Evolutionary conservation across 2,113 vertebrate species (phyloP).

Genomic region (Crotalus helleri): DNA sequence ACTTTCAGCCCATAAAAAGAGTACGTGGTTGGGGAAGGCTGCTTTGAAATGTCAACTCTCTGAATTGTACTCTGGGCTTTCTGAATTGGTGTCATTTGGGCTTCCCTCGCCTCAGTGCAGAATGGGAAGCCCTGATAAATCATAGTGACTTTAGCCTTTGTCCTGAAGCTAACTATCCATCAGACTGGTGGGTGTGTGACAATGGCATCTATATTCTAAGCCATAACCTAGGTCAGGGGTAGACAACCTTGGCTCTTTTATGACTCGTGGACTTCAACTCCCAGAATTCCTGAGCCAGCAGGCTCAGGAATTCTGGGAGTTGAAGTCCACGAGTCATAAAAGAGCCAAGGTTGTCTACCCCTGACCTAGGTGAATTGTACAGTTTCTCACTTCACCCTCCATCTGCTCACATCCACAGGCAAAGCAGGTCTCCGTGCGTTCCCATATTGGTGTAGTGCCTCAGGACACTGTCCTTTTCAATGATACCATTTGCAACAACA

Average conservation of each 20-base stretch:
- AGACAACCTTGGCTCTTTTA: too few relatives aligned
- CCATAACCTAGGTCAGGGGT: neutral
- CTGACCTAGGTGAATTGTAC: too few relatives aligned
- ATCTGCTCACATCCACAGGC: conserved; percentile 69
- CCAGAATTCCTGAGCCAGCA: too few relatives aligned
- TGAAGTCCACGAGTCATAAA: too few relatives aligned
- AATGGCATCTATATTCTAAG: neutral
- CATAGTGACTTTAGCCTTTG: too few relatives aligned
- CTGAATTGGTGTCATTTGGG: neutral
- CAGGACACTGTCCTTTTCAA: conserved; percentile 98
- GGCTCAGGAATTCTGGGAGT: too few relatives aligned
- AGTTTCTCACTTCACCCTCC: neutral
- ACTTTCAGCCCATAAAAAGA: neutral
- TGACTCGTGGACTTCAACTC: too few relatives aligned
- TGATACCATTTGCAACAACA: conserved; percentile 87
- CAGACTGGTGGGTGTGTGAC: neutral
- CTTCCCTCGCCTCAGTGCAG: too few relatives aligned
- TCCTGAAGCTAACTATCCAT: neutral
- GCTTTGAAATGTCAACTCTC: neutral
- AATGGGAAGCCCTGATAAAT: neutral
- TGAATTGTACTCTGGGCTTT: neutral
- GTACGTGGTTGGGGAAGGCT: neutral
- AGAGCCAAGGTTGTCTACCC: too few relatives aligned
- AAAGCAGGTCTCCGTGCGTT: conserved; percentile 83
- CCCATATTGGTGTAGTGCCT: conserved; percentile 93